phyloP scores from a whole-genome alignment of 2,113 vertebrate species.

The Gambusia affinis region DNA sequence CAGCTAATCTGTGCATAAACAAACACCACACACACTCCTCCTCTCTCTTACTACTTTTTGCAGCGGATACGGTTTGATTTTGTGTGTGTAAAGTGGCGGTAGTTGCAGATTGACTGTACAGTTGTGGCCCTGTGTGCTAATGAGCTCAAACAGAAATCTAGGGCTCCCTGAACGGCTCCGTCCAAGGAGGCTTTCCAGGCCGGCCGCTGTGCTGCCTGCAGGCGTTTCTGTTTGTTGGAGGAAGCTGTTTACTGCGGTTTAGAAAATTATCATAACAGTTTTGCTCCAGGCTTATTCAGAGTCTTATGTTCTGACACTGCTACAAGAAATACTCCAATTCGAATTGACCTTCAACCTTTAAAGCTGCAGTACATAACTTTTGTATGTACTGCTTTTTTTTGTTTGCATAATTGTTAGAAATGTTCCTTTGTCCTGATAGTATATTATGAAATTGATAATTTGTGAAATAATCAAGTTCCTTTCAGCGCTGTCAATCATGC shows the following conservation, averaged over 20 bases:
- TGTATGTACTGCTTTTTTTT: too few relatives aligned
- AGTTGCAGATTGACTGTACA: slow-evolving; percentile 45
- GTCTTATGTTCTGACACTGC: slow-evolving; percentile 17
- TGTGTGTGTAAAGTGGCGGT: slow-evolving; percentile 40
- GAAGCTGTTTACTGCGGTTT: slow-evolving; percentile 39
- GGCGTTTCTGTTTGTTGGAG: slow-evolving; percentile 27
- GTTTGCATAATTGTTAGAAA: too few relatives aligned
- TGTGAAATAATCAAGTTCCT: too few relatives aligned
- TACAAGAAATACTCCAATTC: slow-evolving; percentile 19
- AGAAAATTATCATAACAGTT: slow-evolving; percentile 39
- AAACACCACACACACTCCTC: slow-evolving; percentile 27
- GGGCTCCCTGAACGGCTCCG: slow-evolving; percentile 46
- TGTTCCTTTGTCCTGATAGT: too few relatives aligned
- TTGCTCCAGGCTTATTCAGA: slow-evolving; percentile 25
- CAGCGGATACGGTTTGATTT: slow-evolving; percentile 31
- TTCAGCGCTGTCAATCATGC: too few relatives aligned
- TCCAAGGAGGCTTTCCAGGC: slow-evolving; percentile 54
- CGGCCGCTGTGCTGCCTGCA: slow-evolving; percentile 32
- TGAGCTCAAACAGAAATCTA: slow-evolving; percentile 66
- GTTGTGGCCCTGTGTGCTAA: slow-evolving; percentile 54
- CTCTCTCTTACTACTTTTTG: slow-evolving; percentile 8
- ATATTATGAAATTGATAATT: too few relatives aligned
- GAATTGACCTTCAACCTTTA: slow-evolving; percentile 27
- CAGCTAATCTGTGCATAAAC: slow-evolving; percentile 48
- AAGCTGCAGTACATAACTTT: not conserved